Conservation (phyloP, 2,888 invertebrate genomes). For the Drosophila phalerata region DNA sequence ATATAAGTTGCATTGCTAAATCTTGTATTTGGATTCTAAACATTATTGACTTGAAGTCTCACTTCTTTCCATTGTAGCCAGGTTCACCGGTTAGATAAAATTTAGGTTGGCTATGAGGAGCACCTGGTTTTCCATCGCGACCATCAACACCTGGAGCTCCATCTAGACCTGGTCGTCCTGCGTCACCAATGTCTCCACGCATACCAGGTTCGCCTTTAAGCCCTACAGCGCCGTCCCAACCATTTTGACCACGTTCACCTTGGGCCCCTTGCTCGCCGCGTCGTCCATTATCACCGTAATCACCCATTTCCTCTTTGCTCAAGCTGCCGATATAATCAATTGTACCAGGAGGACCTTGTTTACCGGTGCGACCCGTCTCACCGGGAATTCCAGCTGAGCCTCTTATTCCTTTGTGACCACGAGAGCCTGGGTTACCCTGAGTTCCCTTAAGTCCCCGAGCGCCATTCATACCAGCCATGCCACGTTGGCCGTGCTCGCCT, state of each 20-base stretch:
- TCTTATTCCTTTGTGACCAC: constrained; percentile 86
- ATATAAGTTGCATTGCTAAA: not conserved
- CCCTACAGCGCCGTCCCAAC: constrained; percentile 82
- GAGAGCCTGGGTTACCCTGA: constrained; percentile 85
- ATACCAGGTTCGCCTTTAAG: constrained; percentile 78
- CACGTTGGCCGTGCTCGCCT: constrained; percentile 81
- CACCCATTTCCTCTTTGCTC: constrained; percentile 74
- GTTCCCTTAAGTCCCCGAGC: constrained; percentile 85
- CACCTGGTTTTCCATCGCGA: constrained; percentile 86
- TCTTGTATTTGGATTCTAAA: not conserved
- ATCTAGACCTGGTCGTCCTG: constrained; percentile 84
- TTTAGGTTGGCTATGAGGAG: constrained; percentile 81
- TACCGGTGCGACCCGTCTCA: constrained; percentile 83
- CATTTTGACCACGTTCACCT: constrained; percentile 80
- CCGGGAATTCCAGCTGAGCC: constrained; percentile 87
- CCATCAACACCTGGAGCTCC: constrained; percentile 86
- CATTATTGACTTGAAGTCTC: constrained; percentile 37
- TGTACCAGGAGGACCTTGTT: constrained; percentile 85
- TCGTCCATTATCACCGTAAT: constrained; percentile 83
- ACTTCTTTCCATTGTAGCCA: constrained; percentile 79
- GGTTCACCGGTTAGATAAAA: constrained; percentile 80
- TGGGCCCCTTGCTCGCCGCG: constrained; percentile 80
- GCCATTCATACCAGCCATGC: constrained; percentile 83
- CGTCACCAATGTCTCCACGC: constrained; percentile 83
- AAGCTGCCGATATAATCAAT: constrained; percentile 39